Evolutionary conservation across 1,140 invertebrate species (phyloP).

Genomic region (Odontomachus brunneus): DNA sequence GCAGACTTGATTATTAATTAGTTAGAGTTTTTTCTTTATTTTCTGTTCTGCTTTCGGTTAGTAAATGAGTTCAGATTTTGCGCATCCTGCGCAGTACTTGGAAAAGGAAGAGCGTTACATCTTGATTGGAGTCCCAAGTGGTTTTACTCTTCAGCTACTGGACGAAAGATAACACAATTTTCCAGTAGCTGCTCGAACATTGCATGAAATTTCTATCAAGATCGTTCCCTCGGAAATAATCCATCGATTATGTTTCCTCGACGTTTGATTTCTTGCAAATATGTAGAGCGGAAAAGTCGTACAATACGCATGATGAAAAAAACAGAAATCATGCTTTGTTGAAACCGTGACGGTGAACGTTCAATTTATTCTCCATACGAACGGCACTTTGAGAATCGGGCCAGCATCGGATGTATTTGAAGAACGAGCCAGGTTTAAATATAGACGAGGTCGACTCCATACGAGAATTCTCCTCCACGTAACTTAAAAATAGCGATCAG

Average conservation of each 20-base stretch:
- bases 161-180: too few species aligned
- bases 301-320: not conserved
- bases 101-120: too few species aligned
- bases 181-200: too few species aligned
- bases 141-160: too few species aligned
- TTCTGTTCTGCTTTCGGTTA: too few species aligned
- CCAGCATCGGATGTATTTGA: not conserved
- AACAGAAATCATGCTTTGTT: too few species aligned
- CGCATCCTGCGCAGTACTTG: too few species aligned
- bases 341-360: not conserved
- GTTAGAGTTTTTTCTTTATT: too few species aligned
- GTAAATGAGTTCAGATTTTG: too few species aligned
- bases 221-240: slow-evolving; percentile 8
- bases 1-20: too few species aligned
- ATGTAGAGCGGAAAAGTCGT: not conserved
- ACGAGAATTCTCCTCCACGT: not conserved
- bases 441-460: not conserved
- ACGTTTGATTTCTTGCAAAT: not conserved
- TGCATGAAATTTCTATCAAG: too few species aligned
- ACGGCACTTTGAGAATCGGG: not conserved
- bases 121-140: too few species aligned
- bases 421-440: slow-evolving; percentile 10
- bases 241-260: not conserved
- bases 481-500: slow-evolving; percentile 41
- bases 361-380: not conserved